phyloP scores from a whole-genome alignment of 1,140 invertebrate species.

The Oncopodura yosiiana region DNA sequence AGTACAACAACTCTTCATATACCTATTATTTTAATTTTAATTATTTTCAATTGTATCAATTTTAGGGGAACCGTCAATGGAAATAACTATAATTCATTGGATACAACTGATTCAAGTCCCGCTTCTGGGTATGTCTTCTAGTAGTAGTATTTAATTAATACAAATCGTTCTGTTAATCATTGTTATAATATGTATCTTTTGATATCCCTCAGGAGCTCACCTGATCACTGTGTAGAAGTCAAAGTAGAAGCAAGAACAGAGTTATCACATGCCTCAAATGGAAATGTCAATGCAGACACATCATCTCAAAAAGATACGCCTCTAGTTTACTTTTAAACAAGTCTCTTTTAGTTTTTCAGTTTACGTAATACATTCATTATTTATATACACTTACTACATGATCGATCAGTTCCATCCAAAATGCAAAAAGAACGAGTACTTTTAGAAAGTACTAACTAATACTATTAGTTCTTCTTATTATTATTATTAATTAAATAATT shows the following conservation, averaged over 20 bases:
- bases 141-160: not conserved
- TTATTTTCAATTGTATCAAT: no score
- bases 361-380: no score
- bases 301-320: slow-evolving; percentile 25
- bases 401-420: no score
- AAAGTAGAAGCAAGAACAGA: slow-evolving; percentile 33
- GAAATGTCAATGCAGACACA: not conserved
- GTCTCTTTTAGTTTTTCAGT: slow-evolving; percentile 13
- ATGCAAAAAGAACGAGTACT: no score
- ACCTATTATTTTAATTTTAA: no score
- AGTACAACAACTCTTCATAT: no score
- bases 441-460: no score
- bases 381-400: no score
- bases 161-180: slow-evolving; percentile 4
- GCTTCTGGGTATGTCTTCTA: slow-evolving; percentile 27
- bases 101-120: slow-evolving; percentile 32
- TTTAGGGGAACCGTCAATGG: no score
- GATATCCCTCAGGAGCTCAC: slow-evolving; percentile 20
- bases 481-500: no score
- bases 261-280: not conserved
- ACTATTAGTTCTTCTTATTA: no score
- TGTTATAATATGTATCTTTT: not conserved
- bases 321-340: slow-evolving; percentile 33
- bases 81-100: slow-evolving; percentile 34
- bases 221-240: slow-evolving; percentile 31